A percentile compares a stretch with the other conserved stretches of the same genome.
phyloP scores from a whole-genome alignment of 2,113 vertebrate species.

The Lophius piscatorius region DNA sequence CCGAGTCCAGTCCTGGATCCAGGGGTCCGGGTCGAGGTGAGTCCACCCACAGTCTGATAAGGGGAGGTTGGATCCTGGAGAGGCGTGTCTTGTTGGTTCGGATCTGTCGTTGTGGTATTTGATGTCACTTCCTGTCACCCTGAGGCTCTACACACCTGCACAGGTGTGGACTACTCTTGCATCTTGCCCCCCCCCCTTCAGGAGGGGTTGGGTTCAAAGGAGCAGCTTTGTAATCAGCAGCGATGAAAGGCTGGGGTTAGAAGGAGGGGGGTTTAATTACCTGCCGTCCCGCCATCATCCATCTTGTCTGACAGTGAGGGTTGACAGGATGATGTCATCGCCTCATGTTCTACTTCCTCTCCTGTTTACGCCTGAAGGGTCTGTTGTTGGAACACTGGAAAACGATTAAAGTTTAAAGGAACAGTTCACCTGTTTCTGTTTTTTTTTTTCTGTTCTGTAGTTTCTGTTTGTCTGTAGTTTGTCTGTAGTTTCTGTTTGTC shows the following conservation, averaged over 20 bases:
- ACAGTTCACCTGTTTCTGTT: too few relatives aligned
- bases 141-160: slow-evolving; percentile 71
- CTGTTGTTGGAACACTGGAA: too few relatives aligned
- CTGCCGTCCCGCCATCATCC: slow-evolving; percentile 22
- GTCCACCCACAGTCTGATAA: slow-evolving; percentile 17
- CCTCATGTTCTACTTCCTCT: slow-evolving; percentile 22
- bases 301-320: slow-evolving; percentile 26
- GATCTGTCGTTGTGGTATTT: slow-evolving; percentile 72
- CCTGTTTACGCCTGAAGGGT: slow-evolving; percentile 11
- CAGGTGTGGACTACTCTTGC: slow-evolving; percentile 73
- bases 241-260: slow-evolving; percentile 65
- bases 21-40: slow-evolving; percentile 80
- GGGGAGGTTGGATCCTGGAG: neutral
- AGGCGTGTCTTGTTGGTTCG: slow-evolving; percentile 22
- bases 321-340: slow-evolving; percentile 40
- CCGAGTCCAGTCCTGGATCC: slow-evolving; percentile 78
- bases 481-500: too few relatives aligned
- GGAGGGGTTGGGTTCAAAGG: slow-evolving; percentile 7
- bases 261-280: slow-evolving; percentile 75
- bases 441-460: too few relatives aligned
- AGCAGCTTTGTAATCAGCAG: slow-evolving; percentile 69
- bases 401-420: too few relatives aligned
- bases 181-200: slow-evolving; percentile 8
- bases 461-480: too few relatives aligned
- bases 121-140: slow-evolving; percentile 76